phyloP scores from a whole-genome alignment of 1,140 invertebrate genomes.

The Formica selysi region DNA sequence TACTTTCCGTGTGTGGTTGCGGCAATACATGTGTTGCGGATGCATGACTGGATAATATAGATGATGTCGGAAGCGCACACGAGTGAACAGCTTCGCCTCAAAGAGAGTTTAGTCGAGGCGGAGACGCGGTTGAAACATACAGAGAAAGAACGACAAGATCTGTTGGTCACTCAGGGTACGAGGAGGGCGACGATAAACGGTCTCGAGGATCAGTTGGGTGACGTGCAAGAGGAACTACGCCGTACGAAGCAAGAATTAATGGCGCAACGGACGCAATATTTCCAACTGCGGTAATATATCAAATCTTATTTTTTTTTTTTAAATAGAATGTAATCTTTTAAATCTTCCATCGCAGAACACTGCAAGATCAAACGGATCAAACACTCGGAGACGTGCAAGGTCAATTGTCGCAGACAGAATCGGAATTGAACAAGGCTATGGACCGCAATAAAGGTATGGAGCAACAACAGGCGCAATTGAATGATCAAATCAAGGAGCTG shows the following conservation, averaged over 20 bases:
- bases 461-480: conserved; percentile 86
- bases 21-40: background rate
- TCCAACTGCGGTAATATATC: conserved; percentile 79
- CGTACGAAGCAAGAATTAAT: conserved; percentile 82
- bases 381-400: conserved; percentile 87
- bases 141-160: conserved; percentile 83
- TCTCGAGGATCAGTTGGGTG: conserved; percentile 82
- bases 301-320: background rate
- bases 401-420: conserved; percentile 87
- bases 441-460: conserved; percentile 87
- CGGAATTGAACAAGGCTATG: conserved; percentile 86
- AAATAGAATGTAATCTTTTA: background rate
- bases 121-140: conserved; percentile 81
- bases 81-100: conserved; percentile 83
- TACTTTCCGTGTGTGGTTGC: background rate
- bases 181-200: conserved; percentile 80
- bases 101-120: conserved; percentile 78
- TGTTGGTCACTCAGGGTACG: conserved; percentile 82
- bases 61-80: conserved; percentile 87
- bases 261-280: conserved; percentile 83
- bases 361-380: conserved; percentile 89
- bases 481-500: conserved; percentile 87
- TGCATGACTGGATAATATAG: conserved; percentile 73
- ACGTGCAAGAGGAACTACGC: conserved; percentile 80
- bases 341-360: conserved; percentile 85